phyloP scores from a whole-genome alignment of 2,797 vertebrate species.

The Muscicapa comitata region DNA sequence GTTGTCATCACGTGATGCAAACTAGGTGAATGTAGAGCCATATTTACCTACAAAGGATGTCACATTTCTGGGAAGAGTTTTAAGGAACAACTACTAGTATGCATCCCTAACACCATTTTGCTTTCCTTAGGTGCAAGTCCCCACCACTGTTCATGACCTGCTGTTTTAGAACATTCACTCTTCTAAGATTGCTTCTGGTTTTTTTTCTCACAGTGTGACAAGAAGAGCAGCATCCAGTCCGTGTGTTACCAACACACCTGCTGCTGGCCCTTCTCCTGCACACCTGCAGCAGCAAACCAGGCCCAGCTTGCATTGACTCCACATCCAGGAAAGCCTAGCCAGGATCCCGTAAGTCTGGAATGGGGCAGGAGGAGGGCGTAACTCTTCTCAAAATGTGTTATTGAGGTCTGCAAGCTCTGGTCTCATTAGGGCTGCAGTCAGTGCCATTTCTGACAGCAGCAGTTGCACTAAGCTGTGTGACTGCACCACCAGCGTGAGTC shows the following conservation, averaged over 20 bases:
- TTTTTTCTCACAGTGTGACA: background rate
- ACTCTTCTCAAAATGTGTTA: background rate
- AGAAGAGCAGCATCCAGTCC: background rate
- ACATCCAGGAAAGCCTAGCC: rapidly evolving
- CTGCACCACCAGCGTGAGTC: background rate
- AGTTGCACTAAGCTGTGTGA: rapidly evolving
- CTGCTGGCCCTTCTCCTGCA: background rate
- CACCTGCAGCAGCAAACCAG: background rate
- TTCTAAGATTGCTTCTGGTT: background rate
- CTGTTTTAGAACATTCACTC: background rate
- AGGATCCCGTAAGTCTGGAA: rapidly evolving
- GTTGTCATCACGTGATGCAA: background rate
- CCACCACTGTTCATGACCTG: background rate
- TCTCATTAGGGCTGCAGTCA: background rate
- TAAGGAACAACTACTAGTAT: background rate
- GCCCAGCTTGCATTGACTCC: background rate
- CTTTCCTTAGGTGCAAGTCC: background rate
- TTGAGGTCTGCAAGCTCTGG: background rate
- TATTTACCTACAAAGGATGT: background rate
- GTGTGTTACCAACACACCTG: rapidly evolving
- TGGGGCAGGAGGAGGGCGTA: background rate
- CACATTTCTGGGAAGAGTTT: background rate
- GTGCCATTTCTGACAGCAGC: rapidly evolving
- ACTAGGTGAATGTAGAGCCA: background rate
- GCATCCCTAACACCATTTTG: background rate